Conservation (phyloP, 2,113 vertebrate species). For the Suricata suricatta region DNA sequence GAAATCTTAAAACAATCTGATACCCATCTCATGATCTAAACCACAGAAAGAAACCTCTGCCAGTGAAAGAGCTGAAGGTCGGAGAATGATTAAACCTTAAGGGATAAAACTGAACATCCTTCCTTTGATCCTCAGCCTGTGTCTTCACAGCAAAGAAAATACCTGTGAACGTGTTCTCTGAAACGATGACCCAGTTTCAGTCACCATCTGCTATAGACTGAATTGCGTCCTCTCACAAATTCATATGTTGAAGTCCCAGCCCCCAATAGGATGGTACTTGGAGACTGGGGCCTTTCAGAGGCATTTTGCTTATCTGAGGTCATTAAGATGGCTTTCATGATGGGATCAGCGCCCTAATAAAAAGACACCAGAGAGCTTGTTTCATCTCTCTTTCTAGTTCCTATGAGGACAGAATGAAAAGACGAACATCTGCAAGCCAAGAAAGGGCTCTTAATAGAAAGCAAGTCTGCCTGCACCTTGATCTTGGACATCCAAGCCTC, state of each 20-base stretch:
- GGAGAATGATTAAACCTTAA: background rate
- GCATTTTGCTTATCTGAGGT: background rate
- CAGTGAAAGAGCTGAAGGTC: background rate
- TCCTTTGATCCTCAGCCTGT: background rate
- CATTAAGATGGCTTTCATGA: background rate
- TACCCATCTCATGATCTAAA: background rate
- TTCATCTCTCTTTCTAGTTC: background rate
- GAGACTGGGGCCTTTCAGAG: background rate
- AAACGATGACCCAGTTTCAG: background rate
- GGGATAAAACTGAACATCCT: background rate
- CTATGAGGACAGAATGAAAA: background rate
- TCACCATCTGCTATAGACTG: background rate
- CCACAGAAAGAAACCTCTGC: background rate
- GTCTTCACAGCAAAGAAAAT: background rate
- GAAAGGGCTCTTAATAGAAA: background rate
- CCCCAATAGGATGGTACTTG: background rate
- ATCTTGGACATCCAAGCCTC: background rate
- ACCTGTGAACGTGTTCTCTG: background rate
- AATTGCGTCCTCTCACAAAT: background rate
- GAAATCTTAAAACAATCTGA: background rate
- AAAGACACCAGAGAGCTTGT: background rate
- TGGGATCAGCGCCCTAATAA: background rate
- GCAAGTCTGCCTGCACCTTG: background rate
- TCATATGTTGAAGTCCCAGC: background rate
- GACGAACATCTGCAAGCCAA: background rate